phyloP scores from a whole-genome alignment of 2,888 invertebrate genomes.

The Glyphotaelius pellucidus region DNA sequence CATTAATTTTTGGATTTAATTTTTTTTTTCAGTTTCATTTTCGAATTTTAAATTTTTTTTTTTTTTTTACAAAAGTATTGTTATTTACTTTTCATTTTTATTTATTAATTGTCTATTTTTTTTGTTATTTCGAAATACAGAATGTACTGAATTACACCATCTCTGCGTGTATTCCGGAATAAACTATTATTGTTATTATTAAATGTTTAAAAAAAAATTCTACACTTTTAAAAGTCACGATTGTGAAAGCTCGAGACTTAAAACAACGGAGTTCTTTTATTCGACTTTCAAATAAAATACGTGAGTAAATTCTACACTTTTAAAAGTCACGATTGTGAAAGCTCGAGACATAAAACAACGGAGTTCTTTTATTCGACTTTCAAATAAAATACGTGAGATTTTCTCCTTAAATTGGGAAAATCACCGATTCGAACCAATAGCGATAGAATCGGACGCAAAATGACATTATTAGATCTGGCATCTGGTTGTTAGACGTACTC shows the following conservation, averaged over 20 bases:
- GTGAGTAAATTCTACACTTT: neutral
- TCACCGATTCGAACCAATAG: neutral
- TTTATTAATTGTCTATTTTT: too few relatives aligned
- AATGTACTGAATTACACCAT: too few relatives aligned
- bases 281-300: neutral
- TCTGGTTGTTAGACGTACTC: neutral
- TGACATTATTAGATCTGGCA: neutral
- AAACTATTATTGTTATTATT: too few relatives aligned
- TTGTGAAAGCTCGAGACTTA: neutral
- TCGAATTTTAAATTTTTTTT: too few relatives aligned
- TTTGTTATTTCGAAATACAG: too few relatives aligned
- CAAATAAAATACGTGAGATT: neutral
- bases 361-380: neutral
- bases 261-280: neutral
- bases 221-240: too few relatives aligned
- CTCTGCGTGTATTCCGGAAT: too few relatives aligned
- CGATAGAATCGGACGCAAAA: neutral
- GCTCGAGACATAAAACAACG: neutral
- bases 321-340: neutral
- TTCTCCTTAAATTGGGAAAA: neutral
- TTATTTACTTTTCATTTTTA: too few relatives aligned
- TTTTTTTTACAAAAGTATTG: too few relatives aligned
- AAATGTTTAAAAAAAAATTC: too few relatives aligned
- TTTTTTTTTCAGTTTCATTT: too few relatives aligned
- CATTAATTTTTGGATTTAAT: too few relatives aligned